Percentiles rank a stretch among this genome's conserved stretches.
These are phyloP conservation scores for Eleginops maclovinus DNA, from an alignment of 2,113 vertebrate species.

Conservation along the genomic window DNA sequence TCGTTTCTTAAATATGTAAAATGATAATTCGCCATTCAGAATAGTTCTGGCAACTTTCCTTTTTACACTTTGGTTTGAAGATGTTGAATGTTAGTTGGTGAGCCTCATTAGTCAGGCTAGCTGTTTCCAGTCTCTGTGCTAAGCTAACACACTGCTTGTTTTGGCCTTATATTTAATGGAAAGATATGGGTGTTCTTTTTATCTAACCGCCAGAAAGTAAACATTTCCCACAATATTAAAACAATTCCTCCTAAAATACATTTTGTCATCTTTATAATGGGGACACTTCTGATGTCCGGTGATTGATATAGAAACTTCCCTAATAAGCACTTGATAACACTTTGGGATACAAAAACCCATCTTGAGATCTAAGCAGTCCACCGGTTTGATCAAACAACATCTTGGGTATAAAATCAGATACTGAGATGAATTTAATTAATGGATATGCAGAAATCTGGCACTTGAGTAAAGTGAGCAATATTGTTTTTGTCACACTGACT, in stretches of 20 bases:
- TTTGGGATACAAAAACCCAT: conserved; percentile 26
- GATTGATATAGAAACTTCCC: background rate
- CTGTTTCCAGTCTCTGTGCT: conserved; percentile 7
- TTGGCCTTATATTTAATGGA: background rate
- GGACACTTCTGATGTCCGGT: conserved; percentile 5
- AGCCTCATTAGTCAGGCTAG: background rate
- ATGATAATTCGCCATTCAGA: background rate
- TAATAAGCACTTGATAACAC: conserved; percentile 30
- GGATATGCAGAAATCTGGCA: conserved; percentile 57
- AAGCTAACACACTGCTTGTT: conserved; percentile 14
- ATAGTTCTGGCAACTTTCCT: no score
- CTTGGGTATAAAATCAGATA: conserved; percentile 31
- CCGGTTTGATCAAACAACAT: conserved; percentile 38
- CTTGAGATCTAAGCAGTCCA: conserved; percentile 12
- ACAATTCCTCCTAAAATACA: conserved; percentile 15
- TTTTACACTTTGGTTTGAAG: background rate
- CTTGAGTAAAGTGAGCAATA: conserved; percentile 53
- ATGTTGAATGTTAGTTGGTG: background rate
- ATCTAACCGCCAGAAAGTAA: background rate
- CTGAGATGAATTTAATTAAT: conserved; percentile 18
- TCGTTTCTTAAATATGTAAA: background rate
- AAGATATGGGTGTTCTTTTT: background rate
- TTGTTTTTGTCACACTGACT: conserved; percentile 48
- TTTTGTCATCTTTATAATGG: conserved; percentile 3
- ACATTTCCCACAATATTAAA: background rate